phyloP scores from a whole-genome alignment of 2,113 vertebrate species.

The Conger conger region DNA sequence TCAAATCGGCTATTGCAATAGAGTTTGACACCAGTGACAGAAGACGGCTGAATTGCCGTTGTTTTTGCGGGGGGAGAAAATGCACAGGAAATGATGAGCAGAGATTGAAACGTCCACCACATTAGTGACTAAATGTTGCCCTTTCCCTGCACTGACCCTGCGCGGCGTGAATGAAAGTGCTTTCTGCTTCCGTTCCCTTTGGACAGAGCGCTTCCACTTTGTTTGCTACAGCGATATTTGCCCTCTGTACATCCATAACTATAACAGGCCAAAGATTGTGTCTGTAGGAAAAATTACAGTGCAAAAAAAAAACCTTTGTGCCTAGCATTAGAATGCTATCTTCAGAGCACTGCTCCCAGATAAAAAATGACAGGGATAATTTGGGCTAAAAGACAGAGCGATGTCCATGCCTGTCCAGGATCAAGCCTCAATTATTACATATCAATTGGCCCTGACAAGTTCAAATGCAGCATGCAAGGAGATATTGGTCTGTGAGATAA shows the following conservation, averaged over 20 bases:
- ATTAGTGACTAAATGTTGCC: background rate
- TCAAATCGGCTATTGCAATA: background rate
- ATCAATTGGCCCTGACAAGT: constrained; percentile 67
- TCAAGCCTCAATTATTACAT: constrained; percentile 64
- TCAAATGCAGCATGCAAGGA: constrained; percentile 59
- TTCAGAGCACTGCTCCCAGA: constrained; percentile 57
- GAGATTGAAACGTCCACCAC: background rate
- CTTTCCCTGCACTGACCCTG: background rate
- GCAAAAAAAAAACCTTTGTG: constrained; percentile 46
- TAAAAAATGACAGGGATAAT: constrained; percentile 72
- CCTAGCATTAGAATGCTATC: constrained; percentile 42
- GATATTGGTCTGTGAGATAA: constrained; percentile 65
- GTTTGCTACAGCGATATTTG: background rate
- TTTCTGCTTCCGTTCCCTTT: background rate
- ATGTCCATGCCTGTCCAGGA: constrained; percentile 46
- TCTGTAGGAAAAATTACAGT: constrained; percentile 26
- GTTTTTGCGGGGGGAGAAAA: background rate
- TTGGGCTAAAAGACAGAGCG: constrained; percentile 56
- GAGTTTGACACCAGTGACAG: background rate
- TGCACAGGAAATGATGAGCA: background rate
- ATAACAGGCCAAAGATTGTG: background rate
- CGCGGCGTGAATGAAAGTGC: background rate
- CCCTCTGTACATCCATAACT: background rate
- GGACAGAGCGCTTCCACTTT: background rate
- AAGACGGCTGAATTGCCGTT: background rate